phyloP scores from a whole-genome alignment of 2,888 invertebrate species.

The Cabera pusaria region DNA sequence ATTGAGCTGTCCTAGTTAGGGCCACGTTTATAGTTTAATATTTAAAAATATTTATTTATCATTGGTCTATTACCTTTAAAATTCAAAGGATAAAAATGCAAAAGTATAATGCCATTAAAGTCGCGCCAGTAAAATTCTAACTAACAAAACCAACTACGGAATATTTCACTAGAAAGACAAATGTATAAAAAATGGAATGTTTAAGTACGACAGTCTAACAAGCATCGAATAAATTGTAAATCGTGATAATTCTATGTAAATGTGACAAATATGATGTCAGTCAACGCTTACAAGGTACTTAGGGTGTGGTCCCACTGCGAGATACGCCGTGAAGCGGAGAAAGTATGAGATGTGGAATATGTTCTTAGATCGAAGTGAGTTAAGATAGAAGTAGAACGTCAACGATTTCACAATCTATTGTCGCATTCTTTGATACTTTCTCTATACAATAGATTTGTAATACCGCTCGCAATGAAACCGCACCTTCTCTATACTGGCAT shows the following conservation, averaged over 20 bases:
- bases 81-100: conserved; percentile 61
- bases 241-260: conserved; percentile 47
- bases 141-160: conserved; percentile 57
- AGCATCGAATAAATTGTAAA: conserved; percentile 55
- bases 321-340: conserved; percentile 23
- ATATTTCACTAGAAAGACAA: conserved; percentile 56
- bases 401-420: no score
- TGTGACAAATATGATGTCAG: conserved; percentile 70
- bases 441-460: conserved; percentile 14
- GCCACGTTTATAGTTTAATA: conserved; percentile 51
- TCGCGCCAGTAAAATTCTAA: conserved; percentile 59
- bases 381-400: no score
- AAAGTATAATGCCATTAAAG: conserved; percentile 50
- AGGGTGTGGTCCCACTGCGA: conserved; percentile 45
- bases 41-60: conserved; percentile 28
- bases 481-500: conserved; percentile 51
- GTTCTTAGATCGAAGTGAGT: conserved; percentile 3
- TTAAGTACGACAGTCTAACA: conserved; percentile 79
- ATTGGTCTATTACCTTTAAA: conserved; percentile 52
- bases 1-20: conserved; percentile 78
- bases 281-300: conserved; percentile 63
- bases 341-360: conserved; percentile 2
- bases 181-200: conserved; percentile 76
- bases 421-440: no score
- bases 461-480: conserved; percentile 42